These are phyloP conservation scores for Fissipunctia ypsillon DNA, from an alignment of 2,888 invertebrate species.

Conservation along the genomic window DNA sequence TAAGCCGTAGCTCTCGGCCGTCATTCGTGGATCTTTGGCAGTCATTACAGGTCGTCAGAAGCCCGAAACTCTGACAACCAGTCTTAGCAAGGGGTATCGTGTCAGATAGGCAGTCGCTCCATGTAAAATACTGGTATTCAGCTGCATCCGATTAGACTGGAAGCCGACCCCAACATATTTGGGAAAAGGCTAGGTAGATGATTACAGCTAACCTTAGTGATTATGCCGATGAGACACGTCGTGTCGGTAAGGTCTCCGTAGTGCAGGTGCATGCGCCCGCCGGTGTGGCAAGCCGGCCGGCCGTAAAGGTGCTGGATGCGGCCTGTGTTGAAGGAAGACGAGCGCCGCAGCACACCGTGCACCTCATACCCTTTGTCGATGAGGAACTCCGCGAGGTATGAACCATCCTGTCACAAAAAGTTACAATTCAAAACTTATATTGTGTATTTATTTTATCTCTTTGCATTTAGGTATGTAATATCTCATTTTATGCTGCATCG, in stretches of 20 bases:
- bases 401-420: conserved; percentile 95
- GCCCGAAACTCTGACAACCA: background rate
- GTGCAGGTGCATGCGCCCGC: conserved; percentile 97
- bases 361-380: conserved; percentile 98
- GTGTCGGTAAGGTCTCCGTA: conserved; percentile 99
- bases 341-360: conserved; percentile 98
- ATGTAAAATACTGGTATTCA: background rate
- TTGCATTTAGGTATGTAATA: background rate
- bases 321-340: conserved; percentile 98
- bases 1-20: background rate
- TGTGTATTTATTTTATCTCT: background rate
- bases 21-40: background rate
- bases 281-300: conserved; percentile 96
- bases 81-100: background rate
- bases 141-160: background rate
- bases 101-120: background rate
- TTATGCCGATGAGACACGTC: conserved; percentile 92
- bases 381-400: conserved; percentile 98
- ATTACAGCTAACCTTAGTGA: conserved; percentile 77
- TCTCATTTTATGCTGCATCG: background rate
- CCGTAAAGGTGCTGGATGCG: conserved; percentile 99
- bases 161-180: background rate
- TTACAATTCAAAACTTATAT: background rate
- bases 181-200: background rate
- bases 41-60: background rate